Evolutionary conservation across 2,797 vertebrate species (phyloP).

Genomic region (Geotrypetes seraphini): DNA sequence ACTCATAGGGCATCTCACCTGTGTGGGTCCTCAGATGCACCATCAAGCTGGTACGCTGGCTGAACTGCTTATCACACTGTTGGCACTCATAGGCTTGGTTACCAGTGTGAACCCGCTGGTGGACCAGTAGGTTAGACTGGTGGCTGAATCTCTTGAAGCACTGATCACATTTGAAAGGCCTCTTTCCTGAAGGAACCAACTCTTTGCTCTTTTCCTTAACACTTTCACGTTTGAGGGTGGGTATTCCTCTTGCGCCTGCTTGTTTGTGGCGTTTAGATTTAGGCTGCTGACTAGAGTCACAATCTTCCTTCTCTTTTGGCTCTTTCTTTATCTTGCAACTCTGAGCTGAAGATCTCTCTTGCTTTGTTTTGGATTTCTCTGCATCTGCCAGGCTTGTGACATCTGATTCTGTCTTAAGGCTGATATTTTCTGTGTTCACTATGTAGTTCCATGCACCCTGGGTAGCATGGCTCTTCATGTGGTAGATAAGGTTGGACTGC

Average conservation of each 20-base stretch:
- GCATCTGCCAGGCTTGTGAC: too few species aligned
- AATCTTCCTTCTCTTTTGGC: not conserved
- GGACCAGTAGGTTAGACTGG: conserved; percentile 33
- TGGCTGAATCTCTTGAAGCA: conserved; percentile 40
- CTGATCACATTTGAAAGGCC: conserved; percentile 34
- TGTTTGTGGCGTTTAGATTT: conserved; percentile 3
- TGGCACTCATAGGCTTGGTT: conserved; percentile 45
- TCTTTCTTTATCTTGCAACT: conserved; percentile 4
- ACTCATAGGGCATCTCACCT: conserved; percentile 12
- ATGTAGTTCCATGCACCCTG: conserved; percentile 44
- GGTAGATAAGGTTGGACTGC: conserved; percentile 34
- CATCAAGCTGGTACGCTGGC: conserved; percentile 42
- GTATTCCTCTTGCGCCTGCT: not conserved
- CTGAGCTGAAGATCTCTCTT: too few species aligned
- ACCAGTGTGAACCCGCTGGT: conserved; percentile 39
- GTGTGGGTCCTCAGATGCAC: conserved; percentile 13
- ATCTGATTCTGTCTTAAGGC: too few species aligned
- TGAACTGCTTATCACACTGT: conserved; percentile 44
- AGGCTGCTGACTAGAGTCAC: not conserved
- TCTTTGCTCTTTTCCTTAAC: not conserved
- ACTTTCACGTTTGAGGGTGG: conserved; percentile 1
- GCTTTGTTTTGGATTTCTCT: too few species aligned
- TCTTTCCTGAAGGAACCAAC: conserved; percentile 13
- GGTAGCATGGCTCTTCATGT: conserved; percentile 38
- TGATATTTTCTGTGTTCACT: conserved; percentile 44